Percentiles rank a stretch among this genome's conserved stretches.
These are phyloP conservation scores for Chiloscyllium plagiosum DNA, from an alignment of 2,113 vertebrate species.

Conservation along the genomic window DNA sequence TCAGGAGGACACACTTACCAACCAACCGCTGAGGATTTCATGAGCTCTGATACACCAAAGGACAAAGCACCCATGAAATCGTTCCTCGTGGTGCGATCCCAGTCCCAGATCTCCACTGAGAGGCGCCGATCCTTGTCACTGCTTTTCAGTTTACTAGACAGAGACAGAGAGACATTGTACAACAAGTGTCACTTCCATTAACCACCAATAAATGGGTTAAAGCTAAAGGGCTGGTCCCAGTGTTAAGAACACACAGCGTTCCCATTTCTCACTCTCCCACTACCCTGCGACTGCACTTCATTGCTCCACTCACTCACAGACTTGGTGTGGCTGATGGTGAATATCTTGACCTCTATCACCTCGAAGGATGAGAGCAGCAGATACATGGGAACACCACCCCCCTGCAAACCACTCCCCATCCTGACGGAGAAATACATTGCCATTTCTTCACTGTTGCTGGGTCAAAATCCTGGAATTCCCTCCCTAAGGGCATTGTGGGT, in stretches of 20 bases:
- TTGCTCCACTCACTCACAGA: not conserved
- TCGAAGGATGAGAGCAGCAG: too few relatives aligned
- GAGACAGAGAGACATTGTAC: not conserved
- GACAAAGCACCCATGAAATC: constrained; percentile 98
- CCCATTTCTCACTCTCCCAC: not conserved
- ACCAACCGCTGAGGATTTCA: constrained; percentile 78
- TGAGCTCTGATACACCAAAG: constrained; percentile 89
- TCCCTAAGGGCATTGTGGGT: too few relatives aligned
- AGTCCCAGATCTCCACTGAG: constrained; percentile 91
- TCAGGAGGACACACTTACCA: constrained; percentile 61
- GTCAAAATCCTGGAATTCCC: too few relatives aligned
- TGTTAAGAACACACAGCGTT: not conserved
- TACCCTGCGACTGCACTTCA: not conserved
- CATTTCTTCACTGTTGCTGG: too few relatives aligned
- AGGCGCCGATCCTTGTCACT: constrained; percentile 87
- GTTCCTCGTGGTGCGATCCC: constrained; percentile 90
- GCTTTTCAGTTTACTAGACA: constrained; percentile 78
- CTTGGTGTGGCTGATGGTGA: too few relatives aligned
- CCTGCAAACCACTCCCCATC: too few relatives aligned
- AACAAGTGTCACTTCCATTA: not conserved
- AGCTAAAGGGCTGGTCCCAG: not conserved
- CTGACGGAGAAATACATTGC: too few relatives aligned
- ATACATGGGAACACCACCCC: too few relatives aligned
- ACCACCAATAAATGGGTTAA: not conserved
- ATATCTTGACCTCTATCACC: too few relatives aligned